Evolutionary conservation across 1,140 invertebrate genomes (phyloP), one percentile per base, ranked within the genome.

Genomic region (Tetramorium simillimum): DNA sequence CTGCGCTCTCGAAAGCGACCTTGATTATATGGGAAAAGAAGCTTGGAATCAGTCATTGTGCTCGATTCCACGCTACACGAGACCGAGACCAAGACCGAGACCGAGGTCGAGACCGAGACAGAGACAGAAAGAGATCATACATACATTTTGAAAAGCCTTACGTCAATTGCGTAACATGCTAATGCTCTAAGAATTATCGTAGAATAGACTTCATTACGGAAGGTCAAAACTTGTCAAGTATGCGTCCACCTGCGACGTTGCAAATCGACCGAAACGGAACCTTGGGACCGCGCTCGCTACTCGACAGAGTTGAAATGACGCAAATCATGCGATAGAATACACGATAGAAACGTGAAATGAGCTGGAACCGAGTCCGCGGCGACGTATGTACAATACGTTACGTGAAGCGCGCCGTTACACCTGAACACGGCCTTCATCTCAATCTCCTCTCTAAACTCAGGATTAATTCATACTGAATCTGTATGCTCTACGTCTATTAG

Each of bases 361-460:
- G 12, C 43, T 46, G 12, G 43, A 46, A 10, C 7, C 12, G 7
- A 2, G 43, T 46, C 43, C 0, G 33, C 33, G 33, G 3, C 33
- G 33, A 33, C 2, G 28, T 33, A 33, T 33, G 28, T n/a, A n/a
- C n/a, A n/a, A n/a, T 33, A 37, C 1, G 14, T 75, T 56, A 73
- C 33, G 12, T 16, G 21, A 69, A 56, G n/a, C 10, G 28, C 28
- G 0, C 1, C 7, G 9, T n/a, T 33, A 33, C 33, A 58, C 43
- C 0, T 76, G 21, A 76, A 58, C 49, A 33, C 10, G 33, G 6
- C 46, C 63, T 81, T 81, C 46, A 1, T 46, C 21, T 81, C 12
- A 6, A 21, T 56, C 16, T 56, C 63, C 77, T 81, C 63, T 81
- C 77, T 69, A 81, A 81, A 80, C 10, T 80, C 62, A 69, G 49